Percentiles rank a stretch among this genome's conserved stretches.
Evolutionary conservation across 2,797 vertebrate species (phyloP).

Genomic region (Labroides dimidiatus): DNA sequence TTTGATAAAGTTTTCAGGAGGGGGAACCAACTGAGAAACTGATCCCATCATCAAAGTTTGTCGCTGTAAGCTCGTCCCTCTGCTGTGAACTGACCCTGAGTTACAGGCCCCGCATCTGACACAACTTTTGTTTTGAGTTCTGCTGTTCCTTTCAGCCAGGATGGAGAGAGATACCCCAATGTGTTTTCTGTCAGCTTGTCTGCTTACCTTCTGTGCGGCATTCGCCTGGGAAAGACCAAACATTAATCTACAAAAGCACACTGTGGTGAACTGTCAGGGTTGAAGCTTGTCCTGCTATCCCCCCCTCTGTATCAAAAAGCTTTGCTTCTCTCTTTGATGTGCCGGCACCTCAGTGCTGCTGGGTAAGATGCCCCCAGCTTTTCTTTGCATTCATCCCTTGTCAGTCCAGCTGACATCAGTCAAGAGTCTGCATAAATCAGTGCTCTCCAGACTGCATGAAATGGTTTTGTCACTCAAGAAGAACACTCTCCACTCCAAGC

Average conservation of each 20-base stretch:
- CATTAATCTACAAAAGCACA: constrained; percentile 71
- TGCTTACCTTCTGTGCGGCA: constrained; percentile 39
- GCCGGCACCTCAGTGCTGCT: constrained; percentile 58
- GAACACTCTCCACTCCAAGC: constrained; percentile 42
- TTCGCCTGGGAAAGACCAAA: constrained; percentile 63
- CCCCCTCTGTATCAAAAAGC: constrained; percentile 57
- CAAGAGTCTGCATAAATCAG: constrained; percentile 70
- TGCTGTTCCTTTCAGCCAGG: constrained; percentile 32
- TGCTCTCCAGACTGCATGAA: constrained; percentile 61
- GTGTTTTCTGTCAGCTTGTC: constrained; percentile 59
- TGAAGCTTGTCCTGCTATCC: constrained; percentile 67
- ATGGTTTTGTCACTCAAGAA: constrained; percentile 61
- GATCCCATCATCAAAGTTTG: constrained; percentile 20
- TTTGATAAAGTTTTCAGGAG: constrained; percentile 13
- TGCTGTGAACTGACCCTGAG: constrained; percentile 23
- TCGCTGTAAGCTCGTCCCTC: constrained; percentile 12
- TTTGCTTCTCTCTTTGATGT: constrained; percentile 65
- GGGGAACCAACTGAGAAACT: constrained; percentile 9
- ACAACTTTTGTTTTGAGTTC: constrained; percentile 54
- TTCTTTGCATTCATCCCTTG: constrained; percentile 60
- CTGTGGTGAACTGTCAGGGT: constrained; percentile 63
- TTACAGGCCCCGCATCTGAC: constrained; percentile 42
- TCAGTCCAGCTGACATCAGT: constrained; percentile 74
- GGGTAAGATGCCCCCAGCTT: constrained; percentile 60
- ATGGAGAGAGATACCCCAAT: constrained; percentile 46